These are phyloP conservation scores for Podarcis muralis DNA, from an alignment of 2,113 vertebrate genomes.

Conservation along the genomic window DNA sequence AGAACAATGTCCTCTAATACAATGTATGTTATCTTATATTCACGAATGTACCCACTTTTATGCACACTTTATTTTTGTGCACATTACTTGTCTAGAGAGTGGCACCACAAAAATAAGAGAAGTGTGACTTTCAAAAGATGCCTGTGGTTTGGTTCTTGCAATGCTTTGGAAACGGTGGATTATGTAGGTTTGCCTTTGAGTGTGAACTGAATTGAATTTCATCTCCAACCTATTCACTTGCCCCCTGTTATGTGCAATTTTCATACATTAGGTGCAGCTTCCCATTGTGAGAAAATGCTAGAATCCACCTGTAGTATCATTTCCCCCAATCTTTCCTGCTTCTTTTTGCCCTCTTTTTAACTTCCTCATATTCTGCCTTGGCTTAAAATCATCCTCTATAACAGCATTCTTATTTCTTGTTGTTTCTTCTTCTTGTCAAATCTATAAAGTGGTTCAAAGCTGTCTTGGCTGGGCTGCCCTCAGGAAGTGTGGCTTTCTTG, in stretches of 20 bases:
- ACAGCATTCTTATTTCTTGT: slow-evolving; percentile 24
- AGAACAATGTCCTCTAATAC: too few relatives aligned
- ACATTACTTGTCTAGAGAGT: too few relatives aligned
- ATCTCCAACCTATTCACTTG: not conserved
- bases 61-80: too few relatives aligned
- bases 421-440: slow-evolving; percentile 9
- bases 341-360: slow-evolving; percentile 45
- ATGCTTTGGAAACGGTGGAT: too few relatives aligned
- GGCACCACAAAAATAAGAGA: too few relatives aligned
- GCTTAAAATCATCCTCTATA: slow-evolving; percentile 16
- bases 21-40: too few relatives aligned
- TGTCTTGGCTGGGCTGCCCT: not conserved
- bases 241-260: slow-evolving; percentile 47
- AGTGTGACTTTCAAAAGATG: too few relatives aligned
- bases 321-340: slow-evolving; percentile 51
- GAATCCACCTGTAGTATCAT: slow-evolving; percentile 46
- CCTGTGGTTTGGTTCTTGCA: too few relatives aligned
- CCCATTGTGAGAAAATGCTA: slow-evolving; percentile 41
- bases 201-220: too few relatives aligned
- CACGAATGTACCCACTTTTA: too few relatives aligned
- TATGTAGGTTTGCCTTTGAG: too few relatives aligned
- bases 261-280: slow-evolving; percentile 36
- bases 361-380: slow-evolving; percentile 27
- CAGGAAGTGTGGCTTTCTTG: not conserved
- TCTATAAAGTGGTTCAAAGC: slow-evolving; percentile 12